Evolutionary conservation across 2,888 invertebrate genomes (phyloP).

Genomic region (Taphrorychus bicolor): DNA sequence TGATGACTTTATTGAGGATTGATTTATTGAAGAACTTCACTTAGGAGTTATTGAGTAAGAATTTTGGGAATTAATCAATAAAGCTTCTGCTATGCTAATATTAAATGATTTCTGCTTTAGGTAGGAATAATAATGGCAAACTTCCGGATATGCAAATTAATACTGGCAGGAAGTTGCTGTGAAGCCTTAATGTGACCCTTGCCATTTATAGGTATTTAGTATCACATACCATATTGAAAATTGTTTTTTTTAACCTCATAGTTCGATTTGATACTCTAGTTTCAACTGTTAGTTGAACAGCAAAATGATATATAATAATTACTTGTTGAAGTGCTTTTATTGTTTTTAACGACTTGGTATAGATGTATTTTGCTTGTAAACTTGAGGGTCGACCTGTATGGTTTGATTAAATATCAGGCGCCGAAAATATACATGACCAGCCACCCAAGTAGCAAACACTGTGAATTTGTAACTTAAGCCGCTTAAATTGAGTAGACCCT

Average conservation of each 20-base stretch:
- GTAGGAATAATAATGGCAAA: not conserved
- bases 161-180: slow-evolving; percentile 23
- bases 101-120: not conserved
- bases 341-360: no score
- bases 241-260: not conserved
- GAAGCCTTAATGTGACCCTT: slow-evolving; percentile 27
- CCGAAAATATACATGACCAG: slow-evolving; percentile 25
- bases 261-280: no score
- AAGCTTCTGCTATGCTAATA: not conserved
- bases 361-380: no score
- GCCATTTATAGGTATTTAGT: slow-evolving; percentile 30
- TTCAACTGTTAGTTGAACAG: no score
- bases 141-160: slow-evolving; percentile 16
- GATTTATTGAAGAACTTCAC: no score
- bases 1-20: slow-evolving; percentile 37
- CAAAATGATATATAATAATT: no score
- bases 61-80: not conserved
- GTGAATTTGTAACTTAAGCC: slow-evolving; percentile 32
- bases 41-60: slow-evolving; percentile 18
- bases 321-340: no score
- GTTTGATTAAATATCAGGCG: not conserved
- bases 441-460: slow-evolving; percentile 38
- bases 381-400: no score
- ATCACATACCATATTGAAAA: slow-evolving; percentile 10
- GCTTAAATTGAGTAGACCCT: slow-evolving; percentile 25